Evolutionary conservation across 2,888 invertebrate species (phyloP).

Genomic region (Dysmachus trigonus): DNA sequence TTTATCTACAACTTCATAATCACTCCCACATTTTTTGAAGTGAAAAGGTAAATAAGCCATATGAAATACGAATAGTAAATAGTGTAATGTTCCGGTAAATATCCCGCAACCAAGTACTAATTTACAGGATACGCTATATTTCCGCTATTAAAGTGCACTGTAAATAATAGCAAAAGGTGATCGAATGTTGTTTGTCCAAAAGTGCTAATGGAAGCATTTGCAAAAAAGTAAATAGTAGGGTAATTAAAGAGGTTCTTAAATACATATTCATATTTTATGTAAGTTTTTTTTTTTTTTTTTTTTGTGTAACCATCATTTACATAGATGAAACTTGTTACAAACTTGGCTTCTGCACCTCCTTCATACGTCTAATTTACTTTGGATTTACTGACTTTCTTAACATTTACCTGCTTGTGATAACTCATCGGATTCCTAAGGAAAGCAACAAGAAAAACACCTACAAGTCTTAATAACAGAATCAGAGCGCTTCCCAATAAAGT

Average conservation of each 20-base stretch:
- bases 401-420: background rate
- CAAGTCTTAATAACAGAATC: background rate
- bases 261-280: background rate
- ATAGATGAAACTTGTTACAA: background rate
- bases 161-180: background rate
- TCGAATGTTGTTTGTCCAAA: background rate
- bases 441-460: background rate
- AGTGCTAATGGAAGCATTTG: background rate
- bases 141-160: background rate
- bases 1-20: background rate
- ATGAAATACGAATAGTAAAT: background rate
- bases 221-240: background rate
- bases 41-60: background rate
- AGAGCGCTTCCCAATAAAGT: constrained; percentile 20
- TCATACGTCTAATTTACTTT: background rate
- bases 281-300: background rate
- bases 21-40: background rate
- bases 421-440: background rate
- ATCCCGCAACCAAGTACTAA: background rate
- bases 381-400: background rate
- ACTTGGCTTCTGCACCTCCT: background rate
- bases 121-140: background rate
- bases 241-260: background rate
- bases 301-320: background rate
- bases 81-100: background rate